These are phyloP conservation scores for Phoebastria nigripes DNA, from an alignment of 2,797 vertebrate genomes.

Conservation along the genomic window DNA sequence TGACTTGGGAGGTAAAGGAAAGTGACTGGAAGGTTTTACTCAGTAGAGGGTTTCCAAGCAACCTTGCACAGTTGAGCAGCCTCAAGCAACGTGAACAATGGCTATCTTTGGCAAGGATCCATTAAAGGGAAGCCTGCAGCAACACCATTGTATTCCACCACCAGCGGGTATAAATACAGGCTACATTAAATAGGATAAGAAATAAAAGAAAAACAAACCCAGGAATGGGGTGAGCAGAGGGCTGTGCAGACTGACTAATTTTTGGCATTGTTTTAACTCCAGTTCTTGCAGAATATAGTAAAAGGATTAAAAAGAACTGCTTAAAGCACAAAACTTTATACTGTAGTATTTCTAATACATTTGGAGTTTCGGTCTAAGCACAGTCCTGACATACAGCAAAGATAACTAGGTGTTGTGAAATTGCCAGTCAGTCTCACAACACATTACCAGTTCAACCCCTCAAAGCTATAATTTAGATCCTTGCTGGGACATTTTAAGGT, in stretches of 20 bases:
- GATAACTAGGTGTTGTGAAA: background rate
- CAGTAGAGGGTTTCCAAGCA: slow-evolving; percentile 71
- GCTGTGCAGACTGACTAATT: background rate
- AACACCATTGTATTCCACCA: slow-evolving; percentile 26
- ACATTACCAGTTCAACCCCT: background rate
- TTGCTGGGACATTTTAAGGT: background rate
- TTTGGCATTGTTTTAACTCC: background rate
- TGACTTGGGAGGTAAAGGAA: slow-evolving; percentile 54
- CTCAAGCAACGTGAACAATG: slow-evolving; percentile 69
- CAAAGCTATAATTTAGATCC: background rate
- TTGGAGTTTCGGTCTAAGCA: background rate
- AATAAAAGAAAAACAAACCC: slow-evolving; percentile 32
- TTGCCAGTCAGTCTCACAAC: background rate
- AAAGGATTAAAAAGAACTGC: background rate
- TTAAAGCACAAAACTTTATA: background rate
- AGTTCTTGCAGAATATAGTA: background rate
- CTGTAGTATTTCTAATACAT: background rate
- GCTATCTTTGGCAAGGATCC: slow-evolving; percentile 58
- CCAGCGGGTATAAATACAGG: background rate
- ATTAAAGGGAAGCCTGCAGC: slow-evolving; percentile 56
- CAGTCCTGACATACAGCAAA: background rate
- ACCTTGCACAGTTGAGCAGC: slow-evolving; percentile 71
- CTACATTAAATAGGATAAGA: slow-evolving; percentile 22
- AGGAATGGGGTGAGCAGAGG: background rate
- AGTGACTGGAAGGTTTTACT: slow-evolving; percentile 57